Base-by-base conservation (phyloP, 2,888 invertebrate species). In the Philhelius pedissequus region DNA sequence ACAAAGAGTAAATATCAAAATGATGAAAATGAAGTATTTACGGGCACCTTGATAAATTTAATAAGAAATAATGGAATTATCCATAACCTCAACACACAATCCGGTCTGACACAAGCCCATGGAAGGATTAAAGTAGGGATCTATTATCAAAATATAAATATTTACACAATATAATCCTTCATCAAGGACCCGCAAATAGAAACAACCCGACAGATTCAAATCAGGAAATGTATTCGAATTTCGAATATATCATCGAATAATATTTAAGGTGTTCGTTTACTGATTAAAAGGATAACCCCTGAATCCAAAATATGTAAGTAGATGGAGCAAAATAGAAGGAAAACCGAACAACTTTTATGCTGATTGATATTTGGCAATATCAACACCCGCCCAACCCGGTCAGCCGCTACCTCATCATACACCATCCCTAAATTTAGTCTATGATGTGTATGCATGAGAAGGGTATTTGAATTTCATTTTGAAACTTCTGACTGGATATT, bases 231-330 rank as follows among this genome's bases (percentile, higher is more conserved):
- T 45, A 40, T 66, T 70, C 70, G 43, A 52, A 79, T 78, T n/a
- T n/a, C 4, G 30, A 30, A 30, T 43, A 83, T 35, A 78, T 83
- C 74, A 70, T 74, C 45, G 64, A 48, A 60, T 40, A 18, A 43
- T 30, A 62, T 35, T 58, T 45, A 79, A 79, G 73, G 74, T 79
- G 83, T 83, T 64, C 58, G 83, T 58, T 79, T 70, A 9, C 50
- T 83, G 83, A 83, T 83, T 83, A 83, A 79, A 83, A 70, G 83
- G 83, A 83, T 83, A 79, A 83, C 40, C 83, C 35, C 18, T n/a
- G n/a, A n/a, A n/a, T n/a, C 30, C 32, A 20, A 45, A 38, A 54
- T 62, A n/a, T n/a, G n/a, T n/a, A n/a, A n/a, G n/a, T n/a, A 66
- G 40, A 52, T 64, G 69, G 43, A 22, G 58, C 45, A 74, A 15